phyloP scores from a whole-genome alignment of 1,140 invertebrate species.

The Vollenhovia emeryi region DNA sequence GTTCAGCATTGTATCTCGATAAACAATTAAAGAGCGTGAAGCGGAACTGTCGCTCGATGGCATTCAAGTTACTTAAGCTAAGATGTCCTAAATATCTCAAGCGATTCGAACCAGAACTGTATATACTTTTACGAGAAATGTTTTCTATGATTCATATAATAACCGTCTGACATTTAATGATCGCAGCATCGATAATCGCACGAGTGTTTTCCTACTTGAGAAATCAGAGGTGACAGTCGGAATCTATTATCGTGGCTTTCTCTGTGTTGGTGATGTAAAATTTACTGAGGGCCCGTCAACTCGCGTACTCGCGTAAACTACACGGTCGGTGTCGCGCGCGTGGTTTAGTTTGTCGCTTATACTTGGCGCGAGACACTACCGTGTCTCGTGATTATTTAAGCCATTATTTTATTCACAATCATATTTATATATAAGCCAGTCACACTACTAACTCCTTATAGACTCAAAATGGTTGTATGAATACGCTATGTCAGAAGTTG shows the following conservation, averaged over 20 bases:
- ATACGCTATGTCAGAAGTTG: background rate
- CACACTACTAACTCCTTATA: background rate
- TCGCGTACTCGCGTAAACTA: no score
- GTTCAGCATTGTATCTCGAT: conserved; percentile 67
- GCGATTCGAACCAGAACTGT: conserved; percentile 31
- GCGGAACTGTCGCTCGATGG: conserved; percentile 61
- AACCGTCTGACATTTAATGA: conserved; percentile 3
- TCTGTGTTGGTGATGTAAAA: background rate
- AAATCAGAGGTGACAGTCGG: conserved; percentile 2
- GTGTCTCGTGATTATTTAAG: conserved; percentile 48
- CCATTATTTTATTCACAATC: background rate
- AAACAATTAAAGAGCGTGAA: conserved; percentile 71
- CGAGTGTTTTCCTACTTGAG: background rate
- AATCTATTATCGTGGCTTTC: background rate
- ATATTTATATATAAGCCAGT: conserved; percentile 10
- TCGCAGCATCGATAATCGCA: background rate
- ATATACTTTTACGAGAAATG: conserved; percentile 52
- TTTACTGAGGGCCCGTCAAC: no score
- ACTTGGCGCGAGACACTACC: no score
- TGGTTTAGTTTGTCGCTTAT: no score
- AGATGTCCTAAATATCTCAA: conserved; percentile 50
- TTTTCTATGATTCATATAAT: conserved; percentile 39
- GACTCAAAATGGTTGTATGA: background rate
- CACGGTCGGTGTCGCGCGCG: no score
- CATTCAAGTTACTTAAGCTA: conserved; percentile 70